Evolutionary conservation across 2,888 invertebrate species (phyloP), one percentile per base, ranked within the genome.

Genomic region (Lacanobia oleracea): DNA sequence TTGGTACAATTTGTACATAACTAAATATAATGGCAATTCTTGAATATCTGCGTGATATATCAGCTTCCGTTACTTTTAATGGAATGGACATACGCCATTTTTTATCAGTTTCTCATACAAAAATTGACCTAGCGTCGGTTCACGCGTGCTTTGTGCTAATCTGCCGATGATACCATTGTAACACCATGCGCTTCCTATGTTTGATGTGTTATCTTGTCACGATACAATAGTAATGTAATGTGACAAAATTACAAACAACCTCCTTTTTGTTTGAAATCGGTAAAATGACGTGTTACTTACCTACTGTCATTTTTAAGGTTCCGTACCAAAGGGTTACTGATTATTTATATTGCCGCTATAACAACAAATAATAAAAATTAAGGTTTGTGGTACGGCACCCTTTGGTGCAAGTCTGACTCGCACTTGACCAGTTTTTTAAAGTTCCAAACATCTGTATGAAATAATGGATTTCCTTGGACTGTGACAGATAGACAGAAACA

Each of bases 41-140:
- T 43, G 18, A 50, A 16, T 50, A 23, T 5, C n/a, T 14, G 43
- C 8, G 37, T 45, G 57, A 18, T 67, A 23, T 45, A 75, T 51
- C 56, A 62, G 23, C 27, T 71, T 77, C 62, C 79, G 43, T 43
- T 23, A 37, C 40, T 50, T 33, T 43, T 53, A 23, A 60, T 60
- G 3, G 14, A 51, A 43, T 1, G 45, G 2, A 61, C 27, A n/a
- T 40, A 37, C 16, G 51, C 18, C 56, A 56, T 40, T 51, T 63
- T 23, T 77, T 79, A 79, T 79, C 77, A 56, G 51, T 56, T 73
- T 79, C 79, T 54, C 21, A 45, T 14, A 37, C 27, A 63, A 74
- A 60, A 63, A 16, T 21, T 72, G 14, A n/a, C 43, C 14, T 54
- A 21, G 23, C 18, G 50, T 37, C 33, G 40, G 53, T 33, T 50